These are phyloP conservation scores for Parus major DNA, from an alignment of 2,113 vertebrate species.

Conservation along the genomic window DNA sequence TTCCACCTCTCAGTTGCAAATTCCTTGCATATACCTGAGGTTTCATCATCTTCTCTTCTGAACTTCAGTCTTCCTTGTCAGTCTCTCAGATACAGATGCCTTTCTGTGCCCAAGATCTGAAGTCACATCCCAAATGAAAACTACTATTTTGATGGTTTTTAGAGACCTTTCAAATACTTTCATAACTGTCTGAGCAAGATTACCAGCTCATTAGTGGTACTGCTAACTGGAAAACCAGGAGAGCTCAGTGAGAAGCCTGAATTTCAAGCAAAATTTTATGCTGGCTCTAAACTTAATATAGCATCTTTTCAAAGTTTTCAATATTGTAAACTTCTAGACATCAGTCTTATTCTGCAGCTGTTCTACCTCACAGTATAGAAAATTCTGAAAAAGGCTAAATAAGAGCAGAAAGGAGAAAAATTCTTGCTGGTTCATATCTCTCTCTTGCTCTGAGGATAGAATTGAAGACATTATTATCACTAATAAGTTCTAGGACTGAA, in stretches of 20 bases:
- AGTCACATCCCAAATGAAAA: background rate
- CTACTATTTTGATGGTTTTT: background rate
- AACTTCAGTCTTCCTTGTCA: background rate
- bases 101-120: background rate
- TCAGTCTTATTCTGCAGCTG: background rate
- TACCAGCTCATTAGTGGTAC: background rate
- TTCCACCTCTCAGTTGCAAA: background rate
- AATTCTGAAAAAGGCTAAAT: background rate
- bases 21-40: background rate
- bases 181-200: background rate
- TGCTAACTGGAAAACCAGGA: background rate
- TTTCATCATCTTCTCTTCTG: background rate
- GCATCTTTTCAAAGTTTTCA: background rate
- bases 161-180: background rate
- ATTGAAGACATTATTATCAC: background rate
- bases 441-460: background rate
- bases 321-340: background rate
- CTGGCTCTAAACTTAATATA: background rate
- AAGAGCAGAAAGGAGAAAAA: background rate
- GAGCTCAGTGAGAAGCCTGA: background rate
- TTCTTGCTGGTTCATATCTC: background rate
- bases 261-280: background rate
- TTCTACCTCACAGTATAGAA: background rate
- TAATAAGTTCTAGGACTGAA: background rate
- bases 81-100: background rate